Conservation (phyloP, 2,797 vertebrate species). For the Steatocranus sp. region DNA sequence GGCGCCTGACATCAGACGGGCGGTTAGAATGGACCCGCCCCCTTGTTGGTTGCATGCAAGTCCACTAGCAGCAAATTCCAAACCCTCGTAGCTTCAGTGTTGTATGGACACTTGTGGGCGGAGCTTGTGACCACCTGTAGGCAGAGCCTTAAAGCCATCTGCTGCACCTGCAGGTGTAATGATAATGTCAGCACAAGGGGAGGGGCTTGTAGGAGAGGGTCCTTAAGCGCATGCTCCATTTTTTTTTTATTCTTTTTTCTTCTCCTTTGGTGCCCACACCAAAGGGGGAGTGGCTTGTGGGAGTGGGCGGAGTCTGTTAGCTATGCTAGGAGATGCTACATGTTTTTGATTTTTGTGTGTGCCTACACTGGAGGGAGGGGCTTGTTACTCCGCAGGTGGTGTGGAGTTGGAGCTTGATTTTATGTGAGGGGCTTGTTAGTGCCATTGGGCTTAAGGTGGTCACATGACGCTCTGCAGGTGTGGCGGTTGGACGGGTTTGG, state of each 20-base stretch:
- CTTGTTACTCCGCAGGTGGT: neutral
- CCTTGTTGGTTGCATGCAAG: neutral
- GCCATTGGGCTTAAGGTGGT: neutral
- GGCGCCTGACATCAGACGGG: neutral
- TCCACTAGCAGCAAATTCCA: constrained; percentile 40
- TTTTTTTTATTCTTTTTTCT: neutral
- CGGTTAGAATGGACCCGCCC: constrained; percentile 26
- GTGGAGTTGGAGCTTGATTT: neutral
- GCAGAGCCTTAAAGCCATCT: neutral
- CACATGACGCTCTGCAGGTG: neutral
- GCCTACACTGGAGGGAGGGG: neutral
- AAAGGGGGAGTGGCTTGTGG: neutral
- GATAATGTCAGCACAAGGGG: neutral
- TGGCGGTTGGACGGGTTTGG: neutral
- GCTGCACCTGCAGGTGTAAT: neutral
- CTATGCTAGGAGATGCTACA: neutral
- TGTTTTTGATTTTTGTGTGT: neutral
- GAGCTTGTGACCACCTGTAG: neutral
- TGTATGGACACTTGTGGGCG: neutral
- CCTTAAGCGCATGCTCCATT: neutral
- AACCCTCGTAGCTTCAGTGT: neutral
- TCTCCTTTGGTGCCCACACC: neutral
- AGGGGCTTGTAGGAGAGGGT: neutral
- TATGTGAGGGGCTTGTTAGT: neutral
- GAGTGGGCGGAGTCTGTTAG: neutral